Evolutionary conservation across 2,797 vertebrate genomes (phyloP), one percentile per base, ranked within the genome.

Genomic region (Babyrousa celebensis): DNA sequence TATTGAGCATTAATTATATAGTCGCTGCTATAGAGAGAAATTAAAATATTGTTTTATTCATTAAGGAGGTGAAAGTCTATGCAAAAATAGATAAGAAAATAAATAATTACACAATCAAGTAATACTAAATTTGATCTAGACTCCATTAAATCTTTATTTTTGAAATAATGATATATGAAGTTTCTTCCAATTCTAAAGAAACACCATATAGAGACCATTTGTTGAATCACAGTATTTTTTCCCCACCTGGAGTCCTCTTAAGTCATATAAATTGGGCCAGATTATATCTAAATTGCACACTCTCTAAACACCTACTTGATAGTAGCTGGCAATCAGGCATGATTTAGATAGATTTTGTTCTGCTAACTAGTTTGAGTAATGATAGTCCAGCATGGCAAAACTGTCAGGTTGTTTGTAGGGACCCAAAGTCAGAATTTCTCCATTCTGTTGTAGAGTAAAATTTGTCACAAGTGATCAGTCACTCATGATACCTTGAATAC

Each of bases 121-220:
- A 63, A 58, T 40, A 16, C 88, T 52, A 94, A 62, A 89, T 85
- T 75, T 89, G 25, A 72, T 68, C 77, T 92, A 54, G 20, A 2
- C 2, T 56, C 14, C 4, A 27, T 86, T 72, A 72, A 92, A 72
- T 18, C 60, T 43, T 89, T 90, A 18, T 90, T 20, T 9, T 78
- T 72, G 21, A 83, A 43, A 3, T 56, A 91, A 79, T 54, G 17
- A 65, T 82, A 15, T 70, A 52, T 52, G 25, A 94, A 29, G 1
- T 72, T 87, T 91, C 36, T 68, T 80, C 40, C 20, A 85, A 5
- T 84, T 74, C 21, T 72, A 54, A 87, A 43, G 32, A 88, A 67
- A 77, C 12, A 29, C 5, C 18, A 85, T 62, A 6, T 2, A 36
- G 29, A 65, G 58, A 52, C 25, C 56, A 27, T 62, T 74, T 79